Percentiles rank a stretch among this genome's conserved stretches.
phyloP scores from a whole-genome alignment of 2,113 vertebrate species.

The Poicephalus gulielmi region DNA sequence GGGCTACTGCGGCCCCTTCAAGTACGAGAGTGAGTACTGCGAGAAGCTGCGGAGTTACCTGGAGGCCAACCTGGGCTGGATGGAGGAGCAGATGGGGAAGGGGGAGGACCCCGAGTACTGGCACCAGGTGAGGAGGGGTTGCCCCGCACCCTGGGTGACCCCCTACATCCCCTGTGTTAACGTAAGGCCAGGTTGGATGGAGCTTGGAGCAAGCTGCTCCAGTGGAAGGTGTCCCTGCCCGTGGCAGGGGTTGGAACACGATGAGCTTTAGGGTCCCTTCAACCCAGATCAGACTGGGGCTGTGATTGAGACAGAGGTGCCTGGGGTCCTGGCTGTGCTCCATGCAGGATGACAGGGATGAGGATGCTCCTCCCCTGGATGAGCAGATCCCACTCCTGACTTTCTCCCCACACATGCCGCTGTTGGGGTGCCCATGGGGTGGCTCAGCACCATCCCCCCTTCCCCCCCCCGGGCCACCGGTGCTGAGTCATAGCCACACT shows the following conservation, averaged over 20 bases:
- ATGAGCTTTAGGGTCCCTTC: not conserved
- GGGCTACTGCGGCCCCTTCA: conserved; percentile 88
- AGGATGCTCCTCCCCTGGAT: not conserved
- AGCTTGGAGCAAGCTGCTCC: not conserved
- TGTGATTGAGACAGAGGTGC: not conserved
- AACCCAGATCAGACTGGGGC: not conserved
- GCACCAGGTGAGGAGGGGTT: conserved; percentile 84
- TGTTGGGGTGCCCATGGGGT: not conserved
- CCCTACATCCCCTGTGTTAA: fast-evolving
- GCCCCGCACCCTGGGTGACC: fast-evolving
- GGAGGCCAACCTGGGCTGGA: conserved; percentile 85
- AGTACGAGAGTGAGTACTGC: conserved; percentile 81
- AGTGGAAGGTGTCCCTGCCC: not conserved
- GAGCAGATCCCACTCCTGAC: not conserved
- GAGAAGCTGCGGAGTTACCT: conserved; percentile 86
- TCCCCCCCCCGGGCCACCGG: fast-evolving
- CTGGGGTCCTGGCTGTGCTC: not conserved
- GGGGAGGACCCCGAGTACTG: conserved; percentile 79
- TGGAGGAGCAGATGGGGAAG: conserved; percentile 78
- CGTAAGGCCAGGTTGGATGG: not conserved
- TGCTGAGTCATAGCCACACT: conserved; percentile 14
- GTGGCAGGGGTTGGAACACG: too few species aligned
- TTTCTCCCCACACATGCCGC: fast-evolving
- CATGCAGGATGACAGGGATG: not conserved
- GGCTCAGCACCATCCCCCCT: not conserved